Evolutionary conservation across 53 echinoderm and acorn worm species (phyloP).

Genomic region (Paracentrotus lividus): DNA sequence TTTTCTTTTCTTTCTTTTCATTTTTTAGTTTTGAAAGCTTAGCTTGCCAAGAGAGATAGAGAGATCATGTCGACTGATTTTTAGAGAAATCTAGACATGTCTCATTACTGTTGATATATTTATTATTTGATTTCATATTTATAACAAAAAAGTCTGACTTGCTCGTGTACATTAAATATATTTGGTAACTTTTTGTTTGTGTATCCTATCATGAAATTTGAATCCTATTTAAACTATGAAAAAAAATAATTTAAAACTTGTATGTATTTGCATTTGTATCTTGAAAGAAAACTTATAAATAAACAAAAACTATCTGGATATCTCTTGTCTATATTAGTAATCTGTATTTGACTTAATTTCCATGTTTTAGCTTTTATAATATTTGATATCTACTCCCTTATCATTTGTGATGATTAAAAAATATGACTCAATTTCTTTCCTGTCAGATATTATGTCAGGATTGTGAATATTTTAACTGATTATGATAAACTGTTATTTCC

Average conservation of each 20-base stretch:
- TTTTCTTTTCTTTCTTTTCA: no score
- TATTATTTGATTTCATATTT: conserved; percentile 66
- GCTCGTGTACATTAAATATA: conserved; percentile 62
- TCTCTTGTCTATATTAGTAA: background rate
- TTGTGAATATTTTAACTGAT: background rate
- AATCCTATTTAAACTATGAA: conserved; percentile 55
- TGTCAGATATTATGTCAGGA: background rate
- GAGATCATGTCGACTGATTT: conserved; percentile 12
- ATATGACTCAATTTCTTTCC: background rate
- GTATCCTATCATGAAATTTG: conserved; percentile 27
- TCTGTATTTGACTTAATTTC: background rate
- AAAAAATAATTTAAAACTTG: conserved; percentile 68
- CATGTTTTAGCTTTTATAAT: no score
- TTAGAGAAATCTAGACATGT: conserved; percentile 28
- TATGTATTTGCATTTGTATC: conserved; percentile 72
- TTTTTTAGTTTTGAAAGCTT: conserved; percentile 55
- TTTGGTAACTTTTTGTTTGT: conserved; percentile 31
- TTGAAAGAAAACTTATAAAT: conserved; percentile 67
- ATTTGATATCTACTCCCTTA: no score
- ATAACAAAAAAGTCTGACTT: conserved; percentile 57
- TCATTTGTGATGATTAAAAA: background rate
- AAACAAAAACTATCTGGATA: conserved; percentile 55
- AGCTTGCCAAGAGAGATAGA: conserved; percentile 52
- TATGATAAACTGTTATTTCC: background rate
- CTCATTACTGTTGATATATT: conserved; percentile 53